Base-by-base conservation (phyloP, 2,113 vertebrate genomes). In the Gambusia holbrooki region DNA sequence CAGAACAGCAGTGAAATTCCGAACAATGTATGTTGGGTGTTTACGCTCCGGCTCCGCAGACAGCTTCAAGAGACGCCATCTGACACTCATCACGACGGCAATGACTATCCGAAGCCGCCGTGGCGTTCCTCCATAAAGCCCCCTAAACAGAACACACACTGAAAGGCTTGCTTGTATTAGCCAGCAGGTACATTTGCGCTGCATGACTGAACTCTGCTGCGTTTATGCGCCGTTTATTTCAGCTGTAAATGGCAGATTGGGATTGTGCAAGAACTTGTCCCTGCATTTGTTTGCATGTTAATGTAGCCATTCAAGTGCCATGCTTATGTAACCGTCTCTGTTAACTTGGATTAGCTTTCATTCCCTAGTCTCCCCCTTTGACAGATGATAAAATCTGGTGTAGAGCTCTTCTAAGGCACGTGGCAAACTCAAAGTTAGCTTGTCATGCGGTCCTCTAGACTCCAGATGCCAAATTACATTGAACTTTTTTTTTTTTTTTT, bases 121-220 rank as follows among this genome's bases (percentile, higher is more conserved):
- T 66, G 62, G 3, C 71, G 27, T 62, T 66, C 69, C 76, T 83
- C 70, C 27, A 30, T 58, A 64, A 87, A 32, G 54, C 73, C 28
- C 28, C 37, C 30, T 9, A 72, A 83, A 81, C 75, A 75, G 62
- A 74, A 66, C 68, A 60, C 69, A 13, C 69, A 13, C 33, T 69
- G 62, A 84, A 73, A 68, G 48, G 71, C 79, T 74, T 65, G 74
- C 84, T 88, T 88, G 81, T 78, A 71, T 91, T 90, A 84, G 81
- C 83, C 85, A 82, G 85, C 86, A 85, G 90, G 84, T 91, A 84
- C 77, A 68, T 90, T 79, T 63, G 84, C 81, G 74, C 73, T 32
- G 71, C 70, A 66, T 48, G 71, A 87, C 48, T 83, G 75, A 81
- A 63, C 74, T 72, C 68, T 66, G 71, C 85, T 45, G 80, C 74